These are phyloP conservation scores for Conus ventricosus DNA, from an alignment of 1,140 invertebrate genomes.

Conservation along the genomic window DNA sequence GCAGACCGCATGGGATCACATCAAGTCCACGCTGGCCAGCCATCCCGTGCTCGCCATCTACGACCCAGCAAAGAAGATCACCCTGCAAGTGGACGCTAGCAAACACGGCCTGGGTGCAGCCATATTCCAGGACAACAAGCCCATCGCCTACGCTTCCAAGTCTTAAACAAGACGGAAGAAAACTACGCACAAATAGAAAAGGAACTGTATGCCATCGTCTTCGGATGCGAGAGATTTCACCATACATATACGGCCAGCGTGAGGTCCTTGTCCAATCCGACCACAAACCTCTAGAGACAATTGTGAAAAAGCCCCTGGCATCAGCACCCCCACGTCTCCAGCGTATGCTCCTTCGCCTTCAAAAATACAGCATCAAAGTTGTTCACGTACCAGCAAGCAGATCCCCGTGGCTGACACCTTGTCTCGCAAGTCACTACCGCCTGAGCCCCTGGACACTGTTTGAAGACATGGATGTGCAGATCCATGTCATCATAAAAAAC, in stretches of 20 bases:
- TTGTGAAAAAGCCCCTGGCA: slow-evolving; percentile 55
- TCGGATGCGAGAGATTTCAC: slow-evolving; percentile 76
- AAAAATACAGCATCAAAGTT: slow-evolving; percentile 51
- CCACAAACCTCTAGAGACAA: slow-evolving; percentile 67
- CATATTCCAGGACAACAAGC: slow-evolving; percentile 50
- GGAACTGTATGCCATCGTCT: slow-evolving; percentile 76
- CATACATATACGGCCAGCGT: slow-evolving; percentile 75
- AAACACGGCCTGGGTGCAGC: slow-evolving; percentile 45
- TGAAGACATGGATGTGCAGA: slow-evolving; percentile 11
- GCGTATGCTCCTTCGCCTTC: slow-evolving; percentile 57
- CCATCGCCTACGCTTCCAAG: slow-evolving; percentile 50
- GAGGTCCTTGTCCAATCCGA: slow-evolving; percentile 60
- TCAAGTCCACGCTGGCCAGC: too few species aligned
- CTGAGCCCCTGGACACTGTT: background rate
- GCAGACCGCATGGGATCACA: too few species aligned
- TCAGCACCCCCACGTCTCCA: slow-evolving; percentile 52
- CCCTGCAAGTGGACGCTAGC: too few species aligned
- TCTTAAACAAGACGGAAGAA: slow-evolving; percentile 37
- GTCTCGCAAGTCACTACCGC: slow-evolving; percentile 25
- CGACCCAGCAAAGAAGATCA: too few species aligned
- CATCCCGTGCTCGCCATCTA: too few species aligned
- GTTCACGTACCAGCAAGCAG: slow-evolving; percentile 42
- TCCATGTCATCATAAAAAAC: background rate
- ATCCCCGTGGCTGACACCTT: slow-evolving; percentile 38
- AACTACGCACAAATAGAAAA: slow-evolving; percentile 74